Evolutionary conservation across 92 coral and sea anemone genomes (phyloP), one percentile per base, ranked within the genome.

Genomic region (Actinostola sp.): DNA sequence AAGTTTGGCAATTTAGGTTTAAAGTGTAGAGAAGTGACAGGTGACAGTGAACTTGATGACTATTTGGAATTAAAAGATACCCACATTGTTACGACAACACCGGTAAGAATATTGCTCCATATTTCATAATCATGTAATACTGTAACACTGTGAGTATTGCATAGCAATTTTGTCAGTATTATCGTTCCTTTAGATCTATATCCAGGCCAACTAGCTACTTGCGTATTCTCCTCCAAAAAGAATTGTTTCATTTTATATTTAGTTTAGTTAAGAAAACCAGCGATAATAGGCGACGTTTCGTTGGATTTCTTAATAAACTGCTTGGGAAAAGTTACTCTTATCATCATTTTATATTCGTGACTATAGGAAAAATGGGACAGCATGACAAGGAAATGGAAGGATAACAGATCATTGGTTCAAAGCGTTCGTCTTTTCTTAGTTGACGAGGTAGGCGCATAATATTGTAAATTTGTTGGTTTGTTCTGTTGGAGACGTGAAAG

Each of bases 301-400:
- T n/a, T n/a, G n/a, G n/a, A n/a, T n/a, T n/a, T n/a, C n/a, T n/a
- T n/a, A n/a, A n/a, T n/a, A n/a, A n/a, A n/a, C n/a, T n/a, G n/a
- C n/a, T n/a, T n/a, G n/a, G n/a, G n/a, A n/a, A n/a, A n/a, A n/a
- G n/a, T n/a, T n/a, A n/a, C n/a, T n/a, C n/a, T n/a, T n/a, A n/a
- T n/a, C n/a, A n/a, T n/a, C n/a, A 7, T 70, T 42, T 33, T 23
- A 9, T 1, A 53, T n/a, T 28, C 23, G 17, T 25, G 12, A 76
- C 70, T n/a, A n/a, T n/a, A 94, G 98, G 98, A 94, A 82, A 94
- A 94, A 67, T 94, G 98, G 98, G 98, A 94, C 87, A 94, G 98
- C 76, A 94, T 94, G 92, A 94, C 98, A 13, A 85, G 98, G 74
- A 94, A 94, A 73, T 94, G 98, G 98, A 88, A 91, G 61, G 98